phyloP scores from a whole-genome alignment of 2,113 vertebrate species.

The human region DNA sequence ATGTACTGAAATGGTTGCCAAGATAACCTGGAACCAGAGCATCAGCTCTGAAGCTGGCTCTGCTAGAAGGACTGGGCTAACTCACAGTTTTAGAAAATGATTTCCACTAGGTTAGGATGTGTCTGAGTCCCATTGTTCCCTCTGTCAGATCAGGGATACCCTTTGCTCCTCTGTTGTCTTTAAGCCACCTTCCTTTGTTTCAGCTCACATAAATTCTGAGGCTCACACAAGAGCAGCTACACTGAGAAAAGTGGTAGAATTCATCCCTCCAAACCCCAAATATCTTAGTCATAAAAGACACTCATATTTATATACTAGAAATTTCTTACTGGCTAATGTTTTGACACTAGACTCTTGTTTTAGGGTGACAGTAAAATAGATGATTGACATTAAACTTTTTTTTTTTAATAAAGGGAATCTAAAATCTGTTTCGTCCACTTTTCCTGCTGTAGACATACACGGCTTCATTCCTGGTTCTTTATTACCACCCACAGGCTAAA shows the following conservation, averaged over 20 bases:
- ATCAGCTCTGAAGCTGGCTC: background rate
- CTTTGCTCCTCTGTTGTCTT: background rate
- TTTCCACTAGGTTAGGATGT: conserved; percentile 8
- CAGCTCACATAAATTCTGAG: fast-evolving
- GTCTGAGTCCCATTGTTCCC: background rate
- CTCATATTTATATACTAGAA: background rate
- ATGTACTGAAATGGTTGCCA: background rate
- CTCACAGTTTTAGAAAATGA: conserved; percentile 51
- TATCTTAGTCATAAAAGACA: background rate
- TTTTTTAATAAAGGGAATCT: background rate
- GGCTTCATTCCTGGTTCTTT: conserved; percentile 24
- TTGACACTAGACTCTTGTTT: background rate
- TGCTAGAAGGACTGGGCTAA: conserved; percentile 37
- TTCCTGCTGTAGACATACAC: background rate
- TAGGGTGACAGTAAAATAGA: background rate
- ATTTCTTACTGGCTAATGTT: background rate
- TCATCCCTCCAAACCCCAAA: background rate
- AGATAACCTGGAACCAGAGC: background rate
- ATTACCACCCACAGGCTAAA: conserved; percentile 72
- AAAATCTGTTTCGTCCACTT: conserved; percentile 44
- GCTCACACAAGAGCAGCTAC: background rate
- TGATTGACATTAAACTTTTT: background rate
- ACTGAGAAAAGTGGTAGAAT: background rate
- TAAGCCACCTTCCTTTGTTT: background rate
- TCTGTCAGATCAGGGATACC: fast-evolving